phyloP scores from a whole-genome alignment of 2,797 vertebrate species.

The Capromys pilorides region DNA sequence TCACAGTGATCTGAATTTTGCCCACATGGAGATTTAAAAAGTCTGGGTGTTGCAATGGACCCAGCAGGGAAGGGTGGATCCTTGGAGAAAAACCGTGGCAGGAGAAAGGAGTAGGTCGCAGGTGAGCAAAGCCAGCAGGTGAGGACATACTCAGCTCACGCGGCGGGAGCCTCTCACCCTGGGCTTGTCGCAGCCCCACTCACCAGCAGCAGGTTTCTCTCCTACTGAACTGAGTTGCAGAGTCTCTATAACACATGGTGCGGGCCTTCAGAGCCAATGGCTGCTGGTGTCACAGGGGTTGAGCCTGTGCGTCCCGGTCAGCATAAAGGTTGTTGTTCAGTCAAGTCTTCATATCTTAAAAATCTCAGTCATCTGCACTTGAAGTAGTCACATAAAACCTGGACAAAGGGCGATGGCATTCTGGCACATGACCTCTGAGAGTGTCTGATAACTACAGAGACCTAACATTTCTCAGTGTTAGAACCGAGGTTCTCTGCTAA shows the following conservation, averaged over 20 bases:
- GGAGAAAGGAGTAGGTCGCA: not conserved
- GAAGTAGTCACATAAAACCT: not conserved
- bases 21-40: not conserved
- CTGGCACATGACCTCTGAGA: no score
- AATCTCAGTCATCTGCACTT: not conserved
- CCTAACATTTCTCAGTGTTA: not conserved
- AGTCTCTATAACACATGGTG: not conserved
- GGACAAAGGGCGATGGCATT: not conserved
- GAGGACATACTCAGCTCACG: not conserved
- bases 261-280: not conserved
- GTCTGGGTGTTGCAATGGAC: no score
- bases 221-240: not conserved
- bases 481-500: not conserved
- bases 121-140: not conserved
- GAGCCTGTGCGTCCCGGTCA: not conserved
- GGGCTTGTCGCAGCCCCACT: not conserved
- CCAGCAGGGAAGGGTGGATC: not conserved
- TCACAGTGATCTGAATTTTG: not conserved
- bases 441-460: no score
- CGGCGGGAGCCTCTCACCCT: not conserved
- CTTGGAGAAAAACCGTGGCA: not conserved
- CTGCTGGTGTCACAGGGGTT: not conserved
- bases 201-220: not conserved
- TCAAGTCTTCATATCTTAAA: constrained; percentile 14
- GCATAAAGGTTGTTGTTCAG: not conserved